phyloP scores from a whole-genome alignment of 2,888 invertebrate genomes.

The Acronicta psi region DNA sequence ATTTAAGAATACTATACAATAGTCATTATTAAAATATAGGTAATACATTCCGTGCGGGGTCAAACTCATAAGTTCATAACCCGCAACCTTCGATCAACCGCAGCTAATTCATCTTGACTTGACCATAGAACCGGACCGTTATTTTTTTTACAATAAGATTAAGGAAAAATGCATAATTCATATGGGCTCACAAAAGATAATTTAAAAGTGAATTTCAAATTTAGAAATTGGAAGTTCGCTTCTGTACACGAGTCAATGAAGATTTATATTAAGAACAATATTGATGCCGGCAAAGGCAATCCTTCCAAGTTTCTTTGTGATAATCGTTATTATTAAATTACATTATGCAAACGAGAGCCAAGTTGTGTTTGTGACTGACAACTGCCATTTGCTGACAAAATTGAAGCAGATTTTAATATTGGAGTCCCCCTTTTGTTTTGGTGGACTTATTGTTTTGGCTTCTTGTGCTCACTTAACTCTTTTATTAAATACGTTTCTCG shows the following conservation, averaged over 20 bases:
- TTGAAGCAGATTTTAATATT: constrained; percentile 38
- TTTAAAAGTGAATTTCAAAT: constrained; percentile 60
- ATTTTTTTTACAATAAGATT: too few relatives aligned
- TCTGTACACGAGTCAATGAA: constrained; percentile 43
- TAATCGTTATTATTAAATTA: constrained; percentile 77
- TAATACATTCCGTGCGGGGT: too few relatives aligned
- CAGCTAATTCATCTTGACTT: too few relatives aligned
- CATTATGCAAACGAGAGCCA: constrained; percentile 77
- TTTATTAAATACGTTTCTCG: neutral
- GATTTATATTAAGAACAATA: constrained; percentile 70
- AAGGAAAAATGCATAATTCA: constrained; percentile 49
- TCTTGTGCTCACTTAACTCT: neutral
- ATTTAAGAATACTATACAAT: too few relatives aligned
- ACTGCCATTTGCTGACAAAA: constrained; percentile 44
- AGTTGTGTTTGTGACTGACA: constrained; percentile 64
- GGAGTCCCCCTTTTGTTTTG: constrained; percentile 6
- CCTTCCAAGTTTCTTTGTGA: constrained; percentile 68
- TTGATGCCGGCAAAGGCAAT: constrained; percentile 62
- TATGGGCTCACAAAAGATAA: constrained; percentile 52
- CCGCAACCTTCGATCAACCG: too few relatives aligned
- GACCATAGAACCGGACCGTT: too few relatives aligned
- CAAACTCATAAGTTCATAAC: too few relatives aligned
- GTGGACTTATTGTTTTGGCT: constrained; percentile 6
- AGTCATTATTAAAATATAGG: too few relatives aligned
- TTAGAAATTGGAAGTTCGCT: constrained; percentile 48